A percentile compares a stretch with the other conserved stretches of the same genome.
These are phyloP conservation scores for Luffia ferchaultella DNA, from an alignment of 2,888 invertebrate genomes.

Conservation along the genomic window DNA sequence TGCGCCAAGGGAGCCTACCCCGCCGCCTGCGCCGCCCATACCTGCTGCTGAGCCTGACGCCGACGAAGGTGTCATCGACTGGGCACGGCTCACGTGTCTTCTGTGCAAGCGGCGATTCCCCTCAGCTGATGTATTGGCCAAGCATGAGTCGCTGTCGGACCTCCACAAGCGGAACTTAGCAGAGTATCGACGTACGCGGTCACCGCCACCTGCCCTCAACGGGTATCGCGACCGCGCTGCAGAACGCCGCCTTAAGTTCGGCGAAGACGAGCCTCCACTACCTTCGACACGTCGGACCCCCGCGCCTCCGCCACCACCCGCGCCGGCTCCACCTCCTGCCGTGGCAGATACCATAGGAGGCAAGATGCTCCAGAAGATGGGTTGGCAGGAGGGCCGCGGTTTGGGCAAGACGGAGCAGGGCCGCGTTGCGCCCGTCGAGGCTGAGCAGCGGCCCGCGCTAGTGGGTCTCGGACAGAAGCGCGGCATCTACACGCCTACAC, in stretches of 20 bases:
- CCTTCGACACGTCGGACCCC: conserved; percentile 45
- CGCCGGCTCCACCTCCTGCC: conserved; percentile 71
- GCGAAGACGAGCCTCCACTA: conserved; percentile 77
- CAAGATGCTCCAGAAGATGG: conserved; percentile 97
- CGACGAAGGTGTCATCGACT: conserved; percentile 85
- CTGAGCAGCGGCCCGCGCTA: conserved; percentile 70
- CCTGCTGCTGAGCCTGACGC: conserved; percentile 70
- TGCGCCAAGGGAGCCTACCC: conserved; percentile 42
- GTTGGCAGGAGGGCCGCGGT: conserved; percentile 98
- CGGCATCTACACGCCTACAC: conserved; percentile 78
- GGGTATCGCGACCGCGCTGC: conserved; percentile 95
- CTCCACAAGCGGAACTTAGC: conserved; percentile 90
- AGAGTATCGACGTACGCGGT: conserved; percentile 51
- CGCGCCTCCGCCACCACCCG: conserved; percentile 55
- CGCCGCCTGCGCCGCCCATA: conserved; percentile 37
- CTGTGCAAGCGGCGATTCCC: conserved; percentile 96
- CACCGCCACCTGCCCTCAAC: conserved; percentile 23
- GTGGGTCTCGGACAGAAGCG: conserved; percentile 90
- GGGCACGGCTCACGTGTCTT: conserved; percentile 89
- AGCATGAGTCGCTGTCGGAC: conserved; percentile 93
- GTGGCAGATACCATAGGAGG: conserved; percentile 93
- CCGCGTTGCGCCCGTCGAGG: conserved; percentile 91
- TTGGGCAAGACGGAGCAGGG: conserved; percentile 94
- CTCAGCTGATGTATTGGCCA: conserved; percentile 84
- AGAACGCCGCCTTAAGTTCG: conserved; percentile 92